Conservation (phyloP, 2,797 vertebrate genomes). For the Sebastolobus alascanus region DNA sequence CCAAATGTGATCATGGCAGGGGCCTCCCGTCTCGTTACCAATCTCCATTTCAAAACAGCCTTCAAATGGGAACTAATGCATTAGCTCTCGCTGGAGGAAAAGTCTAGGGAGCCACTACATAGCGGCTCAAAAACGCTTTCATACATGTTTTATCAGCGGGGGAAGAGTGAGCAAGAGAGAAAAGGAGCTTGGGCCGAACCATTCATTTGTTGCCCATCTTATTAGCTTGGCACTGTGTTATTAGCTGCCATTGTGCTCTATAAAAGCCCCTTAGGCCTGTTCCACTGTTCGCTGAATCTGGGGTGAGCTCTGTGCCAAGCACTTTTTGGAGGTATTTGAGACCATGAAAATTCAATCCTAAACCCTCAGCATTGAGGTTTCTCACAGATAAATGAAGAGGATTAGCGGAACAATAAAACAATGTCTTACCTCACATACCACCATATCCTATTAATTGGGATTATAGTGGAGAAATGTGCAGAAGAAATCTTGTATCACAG, state of each 20-base stretch:
- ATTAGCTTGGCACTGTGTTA: constrained; percentile 84
- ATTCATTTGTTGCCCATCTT: constrained; percentile 82
- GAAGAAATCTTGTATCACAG: constrained; percentile 58
- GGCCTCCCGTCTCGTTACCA: constrained; percentile 82
- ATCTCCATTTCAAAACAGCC: constrained; percentile 85
- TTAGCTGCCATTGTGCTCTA: constrained; percentile 82
- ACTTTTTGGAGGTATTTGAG: constrained; percentile 80
- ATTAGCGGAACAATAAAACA: constrained; percentile 82
- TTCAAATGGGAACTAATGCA: constrained; percentile 86
- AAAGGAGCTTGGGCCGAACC: constrained; percentile 77
- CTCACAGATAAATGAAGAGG: constrained; percentile 81
- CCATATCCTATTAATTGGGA: constrained; percentile 80
- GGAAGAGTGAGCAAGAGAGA: constrained; percentile 70
- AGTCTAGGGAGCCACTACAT: constrained; percentile 75
- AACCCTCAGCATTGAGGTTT: constrained; percentile 80
- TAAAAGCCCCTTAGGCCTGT: constrained; percentile 79
- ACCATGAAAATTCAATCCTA: constrained; percentile 84
- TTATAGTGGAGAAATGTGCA: constrained; percentile 66
- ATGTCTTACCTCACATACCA: constrained; percentile 77
- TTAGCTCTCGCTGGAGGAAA: constrained; percentile 75
- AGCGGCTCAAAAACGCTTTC: constrained; percentile 80
- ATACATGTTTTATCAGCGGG: constrained; percentile 83
- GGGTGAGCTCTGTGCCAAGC: constrained; percentile 77
- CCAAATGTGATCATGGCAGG: constrained; percentile 80
- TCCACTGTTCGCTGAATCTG: constrained; percentile 77